Base-by-base conservation (phyloP, 2,888 invertebrate species). In the Stictocephala bisonia region DNA sequence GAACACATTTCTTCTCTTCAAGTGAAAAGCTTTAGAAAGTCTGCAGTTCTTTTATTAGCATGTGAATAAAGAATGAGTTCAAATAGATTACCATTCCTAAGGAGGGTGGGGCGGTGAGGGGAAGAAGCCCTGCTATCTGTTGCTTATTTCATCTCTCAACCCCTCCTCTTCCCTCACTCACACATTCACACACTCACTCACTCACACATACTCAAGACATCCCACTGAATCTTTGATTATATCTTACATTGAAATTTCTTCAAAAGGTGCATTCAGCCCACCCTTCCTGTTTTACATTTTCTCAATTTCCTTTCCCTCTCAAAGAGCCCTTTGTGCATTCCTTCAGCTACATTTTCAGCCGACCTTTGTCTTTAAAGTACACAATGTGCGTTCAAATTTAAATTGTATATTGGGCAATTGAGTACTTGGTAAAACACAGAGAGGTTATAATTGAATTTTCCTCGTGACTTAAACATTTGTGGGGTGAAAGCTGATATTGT, bases 11-110 rank as follows among this genome's bases (percentile, higher is more conserved):
- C 73, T 72, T 69, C 56, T 56, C 67, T 50, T 68, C 48, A 48
- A 74, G 71, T 53, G 74, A 69, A 75, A 74, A 72, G 72, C 74
- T 74, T 74, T 74, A 69, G 72, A 72, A 72, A 72, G 69, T 56
- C 74, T 74, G 64, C 64, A 74, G 76, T 76, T 77, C 77, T 74
- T 77, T 78, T 79, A 78, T 79, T 78, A 77, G 73, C 77, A 76
- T 78, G 75, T 78, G 78, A 79, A 79, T 79, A 79, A 79, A 77
- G 77, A 78, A 79, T 78, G 78, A 79, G 74, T 77, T 77, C 75
- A 77, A 79, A 78, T 79, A 79, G 78, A 79, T 78, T 78, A 79
- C 78, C 73, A 75, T 77, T 75, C 74, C 75, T 72, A 64, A 66
- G 67, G 72, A 50, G 51, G 75, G 51, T 22, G 44, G 15, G 15